These are phyloP conservation scores for Syngnathus scovelli DNA, from an alignment of 2,113 vertebrate species.

Conservation along the genomic window DNA sequence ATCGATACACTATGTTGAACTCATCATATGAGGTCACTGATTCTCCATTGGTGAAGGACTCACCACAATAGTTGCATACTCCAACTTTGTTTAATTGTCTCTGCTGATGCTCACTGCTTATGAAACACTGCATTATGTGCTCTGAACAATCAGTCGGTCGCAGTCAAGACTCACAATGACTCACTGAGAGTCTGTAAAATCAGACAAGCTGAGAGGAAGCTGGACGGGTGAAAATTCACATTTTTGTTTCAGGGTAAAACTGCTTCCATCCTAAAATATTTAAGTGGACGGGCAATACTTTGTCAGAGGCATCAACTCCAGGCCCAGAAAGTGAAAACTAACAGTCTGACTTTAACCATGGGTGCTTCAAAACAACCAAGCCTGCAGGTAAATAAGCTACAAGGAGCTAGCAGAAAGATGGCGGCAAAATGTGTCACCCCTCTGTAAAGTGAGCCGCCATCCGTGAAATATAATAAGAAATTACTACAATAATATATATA, in stretches of 20 bases:
- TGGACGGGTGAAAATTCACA: neutral
- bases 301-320: too few species aligned
- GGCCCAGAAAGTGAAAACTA: too few species aligned
- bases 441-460: too few species aligned
- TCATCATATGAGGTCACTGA: conserved; percentile 48
- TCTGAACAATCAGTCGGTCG: neutral
- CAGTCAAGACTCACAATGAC: neutral
- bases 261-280: too few species aligned
- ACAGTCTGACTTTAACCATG: too few species aligned
- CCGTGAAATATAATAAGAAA: too few species aligned
- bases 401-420: too few species aligned
- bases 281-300: too few species aligned
- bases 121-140: neutral
- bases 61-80: neutral
- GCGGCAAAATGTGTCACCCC: too few species aligned
- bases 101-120: neutral
- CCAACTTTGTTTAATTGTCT: conserved; percentile 1
- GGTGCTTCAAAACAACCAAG: too few species aligned
- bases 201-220: neutral
- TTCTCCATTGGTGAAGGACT: conserved; percentile 36
- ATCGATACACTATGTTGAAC: conserved; percentile 51
- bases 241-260: neutral
- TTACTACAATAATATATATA: too few species aligned
- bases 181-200: neutral
- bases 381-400: too few species aligned